Conservation (phyloP, 2,113 vertebrate species). For the Labeo rohita region DNA sequence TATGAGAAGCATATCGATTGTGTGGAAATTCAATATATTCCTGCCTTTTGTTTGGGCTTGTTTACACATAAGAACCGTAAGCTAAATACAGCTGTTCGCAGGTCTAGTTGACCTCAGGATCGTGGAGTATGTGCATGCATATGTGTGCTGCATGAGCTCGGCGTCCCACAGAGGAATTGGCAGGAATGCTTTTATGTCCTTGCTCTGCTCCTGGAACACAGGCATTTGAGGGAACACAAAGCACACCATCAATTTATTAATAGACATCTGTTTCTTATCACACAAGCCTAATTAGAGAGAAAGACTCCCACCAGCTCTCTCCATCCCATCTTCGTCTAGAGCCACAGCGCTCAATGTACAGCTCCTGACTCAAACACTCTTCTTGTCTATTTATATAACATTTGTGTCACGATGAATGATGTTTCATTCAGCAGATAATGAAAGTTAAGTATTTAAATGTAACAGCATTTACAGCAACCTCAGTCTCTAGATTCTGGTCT, state of each 20-base stretch:
- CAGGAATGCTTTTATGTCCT: constrained; percentile 70
- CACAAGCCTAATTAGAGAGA: constrained; percentile 69
- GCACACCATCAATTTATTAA: constrained; percentile 71
- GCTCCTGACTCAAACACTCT: neutral
- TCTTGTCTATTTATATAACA: constrained; percentile 5
- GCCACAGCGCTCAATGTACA: neutral
- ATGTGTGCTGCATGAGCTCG: constrained; percentile 13
- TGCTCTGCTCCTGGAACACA: constrained; percentile 59
- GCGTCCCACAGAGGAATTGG: constrained; percentile 38
- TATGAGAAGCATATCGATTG: neutral
- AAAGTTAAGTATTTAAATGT: neutral
- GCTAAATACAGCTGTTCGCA: constrained; percentile 20
- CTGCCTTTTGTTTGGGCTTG: constrained; percentile 1
- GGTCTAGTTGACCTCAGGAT: constrained; percentile 24
- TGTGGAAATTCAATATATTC: neutral
- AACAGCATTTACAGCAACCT: neutral
- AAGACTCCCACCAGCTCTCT: constrained; percentile 19
- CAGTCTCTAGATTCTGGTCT: neutral
- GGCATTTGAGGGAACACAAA: constrained; percentile 67
- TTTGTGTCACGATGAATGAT: neutral
- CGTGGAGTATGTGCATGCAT: constrained; percentile 39
- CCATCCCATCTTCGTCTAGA: neutral
- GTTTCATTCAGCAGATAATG: constrained; percentile 6
- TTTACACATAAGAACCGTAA: neutral
- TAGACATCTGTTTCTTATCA: constrained; percentile 74